These are phyloP conservation scores for Mycteria americana DNA, from an alignment of 2,797 vertebrate genomes.

Conservation along the genomic window DNA sequence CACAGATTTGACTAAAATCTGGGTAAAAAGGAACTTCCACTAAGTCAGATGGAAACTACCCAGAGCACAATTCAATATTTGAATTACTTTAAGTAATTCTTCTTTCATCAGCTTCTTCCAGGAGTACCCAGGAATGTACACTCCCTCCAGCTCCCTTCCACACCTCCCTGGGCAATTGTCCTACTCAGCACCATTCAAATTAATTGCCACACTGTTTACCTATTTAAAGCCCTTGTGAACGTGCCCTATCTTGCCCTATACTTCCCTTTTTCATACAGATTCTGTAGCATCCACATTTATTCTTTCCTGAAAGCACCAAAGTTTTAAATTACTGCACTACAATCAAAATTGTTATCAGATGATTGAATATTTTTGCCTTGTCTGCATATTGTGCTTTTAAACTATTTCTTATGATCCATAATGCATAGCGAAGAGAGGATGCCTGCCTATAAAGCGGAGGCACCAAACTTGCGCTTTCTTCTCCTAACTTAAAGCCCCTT, in stretches of 20 bases:
- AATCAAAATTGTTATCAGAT: not conserved
- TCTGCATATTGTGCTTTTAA: not conserved
- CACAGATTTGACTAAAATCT: constrained; percentile 18
- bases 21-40: not conserved
- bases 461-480: not conserved
- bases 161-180: not conserved
- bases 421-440: not conserved
- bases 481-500: not conserved
- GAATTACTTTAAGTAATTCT: constrained; percentile 16
- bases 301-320: not conserved
- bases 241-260: not conserved
- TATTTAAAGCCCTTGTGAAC: not conserved
- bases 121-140: not conserved
- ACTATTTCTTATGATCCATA: not conserved
- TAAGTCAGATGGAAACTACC: constrained; percentile 12
- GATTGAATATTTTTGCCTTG: not conserved
- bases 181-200: not conserved
- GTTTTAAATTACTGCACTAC: not conserved
- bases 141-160: not conserved
- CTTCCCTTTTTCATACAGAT: not conserved
- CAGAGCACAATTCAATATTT: not conserved
- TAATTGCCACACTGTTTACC: not conserved
- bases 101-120: not conserved
- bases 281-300: not conserved
- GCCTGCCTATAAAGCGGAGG: not conserved